Base-by-base conservation (phyloP, 2,113 vertebrate species). In the Megalops atlanticus region DNA sequence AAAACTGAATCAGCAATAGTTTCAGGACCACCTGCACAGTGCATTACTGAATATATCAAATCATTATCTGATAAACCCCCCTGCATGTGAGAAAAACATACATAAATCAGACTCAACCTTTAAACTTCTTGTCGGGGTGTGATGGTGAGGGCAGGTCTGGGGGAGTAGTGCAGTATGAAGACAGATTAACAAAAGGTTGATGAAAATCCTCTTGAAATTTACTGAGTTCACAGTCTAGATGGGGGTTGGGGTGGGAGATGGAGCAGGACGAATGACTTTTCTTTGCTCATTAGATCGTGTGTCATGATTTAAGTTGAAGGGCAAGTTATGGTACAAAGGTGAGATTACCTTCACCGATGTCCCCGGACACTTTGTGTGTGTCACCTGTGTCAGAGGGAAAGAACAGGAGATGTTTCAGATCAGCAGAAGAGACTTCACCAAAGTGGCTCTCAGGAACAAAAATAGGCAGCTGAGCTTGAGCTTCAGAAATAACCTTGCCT, bases 401-500 rank as follows among this genome's bases (percentile, higher is more conserved):
- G 31, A 24, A 58, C 7, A 24, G 24, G 31, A 27, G 10, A 7
- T n/a, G 31, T 64, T 64, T 64, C n/a, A 64, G 2, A 64, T 24
- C 52, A 58, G 52, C 27, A 27, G 58, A 31, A 27, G n/a, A 64
- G n/a, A 64, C n/a, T 8, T 64, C 5, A 27, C 31, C n/a, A 36
- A 10, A 71, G 11, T 18, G 21, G 14, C 27, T 31, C 39, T 45
- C n/a, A n/a, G 35, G 31, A 73, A 78, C 81, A 84, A 79, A 87
- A 89, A 88, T 88, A 86, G 79, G 52, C 15, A 2, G 72, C 33
- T 41, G 31, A 47, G 81, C 79, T 52, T 75, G n/a, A 68, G 82
- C 54, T 41, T 85, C 83, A 80, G 85, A 89, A 89, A 90, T 84
- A 87, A 83, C 80, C 81, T 76, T 64, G 83, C 82, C 81, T 49